Base-by-base conservation (phyloP, 1,140 invertebrate species). In the Drosophila bifasciata region DNA sequence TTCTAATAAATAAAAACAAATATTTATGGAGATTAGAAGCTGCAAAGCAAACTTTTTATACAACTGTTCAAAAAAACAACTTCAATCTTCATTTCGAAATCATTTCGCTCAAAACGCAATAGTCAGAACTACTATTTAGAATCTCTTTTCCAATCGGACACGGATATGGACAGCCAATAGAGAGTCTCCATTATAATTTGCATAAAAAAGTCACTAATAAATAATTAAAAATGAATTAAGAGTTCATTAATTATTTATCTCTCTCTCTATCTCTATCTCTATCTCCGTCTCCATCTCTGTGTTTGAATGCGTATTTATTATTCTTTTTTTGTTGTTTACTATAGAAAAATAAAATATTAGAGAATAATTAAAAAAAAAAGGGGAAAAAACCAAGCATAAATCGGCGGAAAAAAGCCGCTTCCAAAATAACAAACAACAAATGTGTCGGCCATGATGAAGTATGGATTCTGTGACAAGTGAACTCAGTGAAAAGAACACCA, bases 401-500 rank as follows among this genome's bases (percentile, higher is more conserved):
- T 57, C 49, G 58, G 28, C 51, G 19, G 19, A 52, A 60, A 45
- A 21, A 48, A 36, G 32, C 32, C 32, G 11, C 32, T 36, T 1
- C 8, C 32, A 36, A 36, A 36, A 36, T 36, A 36, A 36, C 32
- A 50, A 75, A 57, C 16, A 59, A 44, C 36, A 70, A 70, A 70
- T 70, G 68, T 76, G 66, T 72, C 61, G 49, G 72, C 68, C 80
- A 86, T 81, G 80, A 79, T 76, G 80, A 76, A 90, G 81, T 67
- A 93, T 94, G 93, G 93, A 93, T 93, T 93, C 93, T 92, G 93
- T 93, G 80, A 93, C 93, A 91, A 95, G 94, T 93, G 94, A 94
- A 90, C 93, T 94, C 68, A 94, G 94, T 93, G 91, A 92, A 93
- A 93, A 89, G 91, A 92, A 92, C 52, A 85, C 91, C 53, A 81